phyloP scores from a whole-genome alignment of 2,888 invertebrate species.

The Hypomecis punctinalis region DNA sequence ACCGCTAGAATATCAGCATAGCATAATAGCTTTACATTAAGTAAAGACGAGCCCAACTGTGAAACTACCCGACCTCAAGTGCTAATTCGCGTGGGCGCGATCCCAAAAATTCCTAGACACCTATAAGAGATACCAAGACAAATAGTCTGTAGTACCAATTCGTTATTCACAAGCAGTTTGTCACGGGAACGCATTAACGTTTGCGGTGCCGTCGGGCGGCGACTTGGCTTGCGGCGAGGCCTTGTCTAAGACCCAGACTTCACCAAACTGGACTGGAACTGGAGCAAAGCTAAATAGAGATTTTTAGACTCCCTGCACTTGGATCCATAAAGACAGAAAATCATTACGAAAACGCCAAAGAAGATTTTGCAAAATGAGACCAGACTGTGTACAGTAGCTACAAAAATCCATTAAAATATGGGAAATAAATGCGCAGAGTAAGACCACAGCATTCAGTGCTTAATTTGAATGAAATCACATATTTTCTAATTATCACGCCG shows the following conservation, averaged over 20 bases:
- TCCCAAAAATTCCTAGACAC: conserved; percentile 39
- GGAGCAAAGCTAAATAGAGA: too few species aligned
- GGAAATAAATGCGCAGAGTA: too few species aligned
- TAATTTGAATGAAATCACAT: too few species aligned
- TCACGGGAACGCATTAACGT: conserved; percentile 63
- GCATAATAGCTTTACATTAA: background rate
- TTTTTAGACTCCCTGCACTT: too few species aligned
- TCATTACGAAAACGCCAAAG: too few species aligned
- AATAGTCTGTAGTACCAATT: conserved; percentile 49
- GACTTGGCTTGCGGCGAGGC: conserved; percentile 64
- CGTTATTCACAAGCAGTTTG: conserved; percentile 61
- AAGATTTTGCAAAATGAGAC: too few species aligned
- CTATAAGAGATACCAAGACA: conserved; percentile 41
- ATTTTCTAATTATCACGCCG: too few species aligned
- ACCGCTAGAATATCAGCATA: background rate
- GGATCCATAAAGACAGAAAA: too few species aligned
- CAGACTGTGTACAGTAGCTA: too few species aligned
- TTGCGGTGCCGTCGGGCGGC: conserved; percentile 43
- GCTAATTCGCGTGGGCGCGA: conserved; percentile 18
- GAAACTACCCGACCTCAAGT: conserved; percentile 4
- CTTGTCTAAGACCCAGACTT: conserved; percentile 27
- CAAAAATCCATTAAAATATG: too few species aligned
- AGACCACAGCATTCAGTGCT: too few species aligned
- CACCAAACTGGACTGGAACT: too few species aligned
- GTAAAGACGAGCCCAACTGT: background rate